These are phyloP conservation scores for Meteorus sp. DNA, from an alignment of 1,140 invertebrate species.

Conservation along the genomic window DNA sequence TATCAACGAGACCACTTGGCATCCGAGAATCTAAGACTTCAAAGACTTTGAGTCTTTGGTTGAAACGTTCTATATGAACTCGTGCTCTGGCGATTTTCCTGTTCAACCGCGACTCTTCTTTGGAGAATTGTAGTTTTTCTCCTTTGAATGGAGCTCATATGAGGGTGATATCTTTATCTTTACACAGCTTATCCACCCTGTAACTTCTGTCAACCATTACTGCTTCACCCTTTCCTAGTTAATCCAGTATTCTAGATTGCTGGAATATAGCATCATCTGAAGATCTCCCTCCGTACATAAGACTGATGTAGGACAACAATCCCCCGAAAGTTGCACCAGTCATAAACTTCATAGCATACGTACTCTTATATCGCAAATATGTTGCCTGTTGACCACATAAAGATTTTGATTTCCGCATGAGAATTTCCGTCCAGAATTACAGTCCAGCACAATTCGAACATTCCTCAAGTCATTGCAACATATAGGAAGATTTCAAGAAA, in stretches of 20 bases:
- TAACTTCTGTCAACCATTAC: slow-evolving; percentile 19
- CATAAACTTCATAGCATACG: slow-evolving; percentile 43
- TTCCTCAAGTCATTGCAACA: slow-evolving; percentile 28
- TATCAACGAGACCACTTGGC: neutral
- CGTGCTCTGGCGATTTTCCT: slow-evolving; percentile 16
- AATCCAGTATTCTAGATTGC: neutral
- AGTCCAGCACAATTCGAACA: slow-evolving; percentile 21
- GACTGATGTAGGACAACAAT: slow-evolving; percentile 36
- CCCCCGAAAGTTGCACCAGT: slow-evolving; percentile 39
- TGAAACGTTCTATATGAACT: slow-evolving; percentile 18
- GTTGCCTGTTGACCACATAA: slow-evolving; percentile 23
- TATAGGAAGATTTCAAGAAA: slow-evolving; percentile 27
- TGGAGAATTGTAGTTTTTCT: slow-evolving; percentile 7
- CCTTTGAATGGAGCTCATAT: slow-evolving; percentile 1
- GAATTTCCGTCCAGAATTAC: slow-evolving; percentile 1
- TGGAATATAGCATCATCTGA: slow-evolving; percentile 39
- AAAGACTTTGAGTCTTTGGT: slow-evolving; percentile 18
- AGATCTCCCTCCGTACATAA: slow-evolving; percentile 34
- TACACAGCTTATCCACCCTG: slow-evolving; percentile 10
- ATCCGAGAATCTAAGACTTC: slow-evolving; percentile 6
- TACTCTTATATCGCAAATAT: slow-evolving; percentile 41
- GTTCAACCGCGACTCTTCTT: slow-evolving; percentile 10
- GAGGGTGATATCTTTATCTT: slow-evolving; percentile 10
- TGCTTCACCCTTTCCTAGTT: too few species aligned
- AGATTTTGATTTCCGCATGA: slow-evolving; percentile 16